These are phyloP conservation scores for Erpobdella octoculata DNA, from an alignment of 2,888 invertebrate genomes.

Conservation along the genomic window DNA sequence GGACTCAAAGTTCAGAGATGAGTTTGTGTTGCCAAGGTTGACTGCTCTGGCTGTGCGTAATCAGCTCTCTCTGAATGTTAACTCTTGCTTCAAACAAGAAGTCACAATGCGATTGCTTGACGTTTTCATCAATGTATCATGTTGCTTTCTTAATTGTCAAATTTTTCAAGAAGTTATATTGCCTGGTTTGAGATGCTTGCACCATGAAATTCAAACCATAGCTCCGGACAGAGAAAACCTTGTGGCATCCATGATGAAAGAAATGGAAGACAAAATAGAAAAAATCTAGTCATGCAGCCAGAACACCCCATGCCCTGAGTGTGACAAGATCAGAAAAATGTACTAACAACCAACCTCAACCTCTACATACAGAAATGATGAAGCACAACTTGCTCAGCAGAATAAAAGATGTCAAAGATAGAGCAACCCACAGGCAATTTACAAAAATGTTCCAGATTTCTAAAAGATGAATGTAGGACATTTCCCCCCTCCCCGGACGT, in stretches of 20 bases:
- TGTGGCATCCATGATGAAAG: slow-evolving; percentile 50
- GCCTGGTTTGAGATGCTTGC: slow-evolving; percentile 51
- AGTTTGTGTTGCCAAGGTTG: slow-evolving; percentile 61
- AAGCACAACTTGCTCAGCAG: slow-evolving; percentile 32
- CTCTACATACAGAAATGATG: slow-evolving; percentile 26
- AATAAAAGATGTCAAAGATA: slow-evolving; percentile 34
- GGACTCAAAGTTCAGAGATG: slow-evolving; percentile 59
- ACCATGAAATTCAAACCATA: slow-evolving; percentile 47
- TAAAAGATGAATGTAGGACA: no score
- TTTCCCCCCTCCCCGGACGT: no score
- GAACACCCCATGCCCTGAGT: background rate
- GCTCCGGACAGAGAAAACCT: slow-evolving; percentile 51
- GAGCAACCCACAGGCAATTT: slow-evolving; percentile 30
- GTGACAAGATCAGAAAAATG: no score
- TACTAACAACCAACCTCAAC: no score
- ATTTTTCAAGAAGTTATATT: slow-evolving; percentile 50
- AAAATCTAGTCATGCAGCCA: background rate
- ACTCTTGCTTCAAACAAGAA: slow-evolving; percentile 56
- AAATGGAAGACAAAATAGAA: slow-evolving; percentile 39
- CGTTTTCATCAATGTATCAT: slow-evolving; percentile 59
- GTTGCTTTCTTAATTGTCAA: slow-evolving; percentile 53
- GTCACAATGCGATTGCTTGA: slow-evolving; percentile 61
- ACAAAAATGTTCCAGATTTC: slow-evolving; percentile 32
- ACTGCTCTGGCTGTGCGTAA: slow-evolving; percentile 58
- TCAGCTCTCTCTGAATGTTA: slow-evolving; percentile 56